A percentile compares a stretch with the other conserved stretches of the same genome.
Conservation (phyloP, 2,797 vertebrate genomes). For the Melopsittacus undulatus region DNA sequence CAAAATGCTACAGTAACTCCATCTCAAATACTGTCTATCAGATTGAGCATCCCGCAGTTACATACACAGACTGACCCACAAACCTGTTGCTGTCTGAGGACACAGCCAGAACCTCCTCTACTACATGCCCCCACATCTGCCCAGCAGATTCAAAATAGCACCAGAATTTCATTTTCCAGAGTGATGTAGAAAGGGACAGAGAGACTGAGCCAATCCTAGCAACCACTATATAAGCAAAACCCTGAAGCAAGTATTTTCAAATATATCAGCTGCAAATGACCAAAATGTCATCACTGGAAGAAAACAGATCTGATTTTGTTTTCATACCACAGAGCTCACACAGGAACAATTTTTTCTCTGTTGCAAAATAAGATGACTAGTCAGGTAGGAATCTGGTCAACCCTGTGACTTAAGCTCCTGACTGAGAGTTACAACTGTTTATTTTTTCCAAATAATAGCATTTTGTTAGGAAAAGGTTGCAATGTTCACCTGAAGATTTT, state of each 20-base stretch:
- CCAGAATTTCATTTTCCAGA: not conserved
- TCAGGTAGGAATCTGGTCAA: not conserved
- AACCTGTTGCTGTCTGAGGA: not conserved
- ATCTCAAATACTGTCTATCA: not conserved
- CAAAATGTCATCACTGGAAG: not conserved
- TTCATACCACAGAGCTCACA: not conserved
- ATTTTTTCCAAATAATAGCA: not conserved
- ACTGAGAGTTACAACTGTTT: not conserved
- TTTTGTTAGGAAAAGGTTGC: not conserved
- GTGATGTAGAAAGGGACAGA: not conserved
- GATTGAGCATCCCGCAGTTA: not conserved
- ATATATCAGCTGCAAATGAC: not conserved
- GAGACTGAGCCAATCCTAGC: not conserved
- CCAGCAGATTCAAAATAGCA: not conserved
- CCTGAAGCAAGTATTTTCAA: constrained; percentile 16
- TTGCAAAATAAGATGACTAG: not conserved
- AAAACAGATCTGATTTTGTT: not conserved
- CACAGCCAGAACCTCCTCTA: not conserved
- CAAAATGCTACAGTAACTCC: not conserved
- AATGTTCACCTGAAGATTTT: not conserved
- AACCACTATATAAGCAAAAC: not conserved
- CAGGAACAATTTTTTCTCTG: not conserved
- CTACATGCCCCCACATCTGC: not conserved
- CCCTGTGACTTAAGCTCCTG: not conserved
- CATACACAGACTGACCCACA: not conserved